Conservation (phyloP, 2,888 invertebrate species). For the Aplocera efformata region DNA sequence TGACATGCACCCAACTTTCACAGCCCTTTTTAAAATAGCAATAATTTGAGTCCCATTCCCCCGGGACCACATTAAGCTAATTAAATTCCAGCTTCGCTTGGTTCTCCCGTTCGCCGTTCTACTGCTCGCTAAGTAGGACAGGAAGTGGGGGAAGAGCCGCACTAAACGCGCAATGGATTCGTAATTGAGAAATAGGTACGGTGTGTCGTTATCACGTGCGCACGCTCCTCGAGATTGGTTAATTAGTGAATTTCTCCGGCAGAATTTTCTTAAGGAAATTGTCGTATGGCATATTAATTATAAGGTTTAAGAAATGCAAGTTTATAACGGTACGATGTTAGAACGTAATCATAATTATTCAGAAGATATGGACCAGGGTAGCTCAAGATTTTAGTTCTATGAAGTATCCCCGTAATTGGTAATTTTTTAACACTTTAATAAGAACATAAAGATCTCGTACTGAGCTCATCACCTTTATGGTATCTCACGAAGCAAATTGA, state of each 20-base stretch:
- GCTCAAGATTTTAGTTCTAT: too few species aligned
- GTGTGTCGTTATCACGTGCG: conserved; percentile 23
- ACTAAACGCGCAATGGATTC: conserved; percentile 20
- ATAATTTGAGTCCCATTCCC: conserved; percentile 11
- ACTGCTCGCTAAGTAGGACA: conserved; percentile 8
- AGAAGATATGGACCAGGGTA: too few species aligned
- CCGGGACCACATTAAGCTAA: conserved; percentile 15
- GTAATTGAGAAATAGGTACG: conserved; percentile 23
- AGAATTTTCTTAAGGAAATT: conserved; percentile 15
- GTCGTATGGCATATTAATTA: conserved; percentile 13
- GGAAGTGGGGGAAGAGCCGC: background rate
- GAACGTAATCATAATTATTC: too few species aligned
- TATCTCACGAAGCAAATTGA: too few species aligned
- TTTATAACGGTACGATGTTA: too few species aligned
- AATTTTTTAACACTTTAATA: too few species aligned
- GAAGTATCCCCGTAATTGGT: too few species aligned
- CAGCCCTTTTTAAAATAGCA: conserved; percentile 10
- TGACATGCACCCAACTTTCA: background rate
- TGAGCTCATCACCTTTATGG: too few species aligned
- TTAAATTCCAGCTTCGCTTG: conserved; percentile 14
- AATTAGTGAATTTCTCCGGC: conserved; percentile 19
- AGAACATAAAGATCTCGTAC: too few species aligned
- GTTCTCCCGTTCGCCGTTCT: conserved; percentile 3
- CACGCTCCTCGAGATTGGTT: conserved; percentile 17
- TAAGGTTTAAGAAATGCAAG: conserved; percentile 1